Base-by-base conservation (phyloP, 2,888 invertebrate genomes). In the Stenchaetothrips biformis region DNA sequence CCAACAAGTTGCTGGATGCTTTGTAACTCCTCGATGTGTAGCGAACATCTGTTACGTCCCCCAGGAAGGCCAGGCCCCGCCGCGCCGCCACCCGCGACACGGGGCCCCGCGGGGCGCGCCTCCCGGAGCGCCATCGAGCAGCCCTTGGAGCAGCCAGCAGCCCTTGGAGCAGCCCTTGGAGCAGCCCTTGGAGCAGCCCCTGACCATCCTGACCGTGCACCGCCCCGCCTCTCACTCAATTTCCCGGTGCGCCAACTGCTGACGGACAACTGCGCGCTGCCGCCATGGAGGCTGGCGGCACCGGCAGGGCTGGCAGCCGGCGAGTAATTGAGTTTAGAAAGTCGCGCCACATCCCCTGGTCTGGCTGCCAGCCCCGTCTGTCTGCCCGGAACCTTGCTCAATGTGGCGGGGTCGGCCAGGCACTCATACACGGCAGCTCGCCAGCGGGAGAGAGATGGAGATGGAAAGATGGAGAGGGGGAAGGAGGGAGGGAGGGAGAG, bases 1-100 rank as follows among this genome's bases (percentile, higher is more conserved):
- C 67, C 67, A 74, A 74, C 67, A 74, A 74, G 67, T 74, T 74
- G 67, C 67, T 74, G 67, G 67, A 74, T 74, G 67, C 67, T 74
- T 74, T 74, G 67, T 74, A 74, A 74, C 67, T 74, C 25, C 67
- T 21, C 67, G 67, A 74, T 74, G 67, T 74, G 67, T 74, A 74
- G 67, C 67, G 67, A 74, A 74, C 67, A 74, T 74, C 67, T 74
- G 67, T 74, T 74, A 74, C 67, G 67, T 74, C 25, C 67, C 67
- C 67, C 25, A 7, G 11, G 53, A 1, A 21, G 67, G 67, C 67
- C 25, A 1, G 2, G 59, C 67, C 8, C 11, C 25, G 67, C 67
- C 25, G 25, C 6, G 67, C 67, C 67, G 0, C 21, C 53, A 13
- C 53, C 53, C 53, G 37, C 53, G 53, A 59, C 18, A 0, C 59